Base-by-base conservation (phyloP, 2,797 vertebrate genomes). In the Falco biarmicus region DNA sequence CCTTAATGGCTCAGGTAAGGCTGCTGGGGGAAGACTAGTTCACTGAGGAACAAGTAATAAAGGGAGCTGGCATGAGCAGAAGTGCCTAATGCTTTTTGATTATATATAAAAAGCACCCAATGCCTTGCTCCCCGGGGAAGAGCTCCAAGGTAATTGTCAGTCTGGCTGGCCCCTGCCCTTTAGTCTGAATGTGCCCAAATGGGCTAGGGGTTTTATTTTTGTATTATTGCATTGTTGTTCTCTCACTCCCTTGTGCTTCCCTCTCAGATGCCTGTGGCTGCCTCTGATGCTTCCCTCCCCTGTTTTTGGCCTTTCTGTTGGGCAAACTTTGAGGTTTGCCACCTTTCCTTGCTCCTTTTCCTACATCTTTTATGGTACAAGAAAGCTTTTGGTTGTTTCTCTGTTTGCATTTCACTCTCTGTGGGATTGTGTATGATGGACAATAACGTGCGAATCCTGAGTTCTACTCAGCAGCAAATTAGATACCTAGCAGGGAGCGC, bases 161-260 rank as follows among this genome's bases (percentile, higher is more conserved):
- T 68, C 82, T 80, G 91, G 16, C 71, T 89, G 74, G 80, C 39
- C 78, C 64, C 63, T 84, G 74, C 48, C 56, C 92, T 94, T 93
- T 87, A 89, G 95, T 94, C 87, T 64, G 31, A 89, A 87, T 2
- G 9, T 83, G 90, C 68, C 73, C 63, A 78, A 61, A 78, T 57
- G 84, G 91, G 90, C 93, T 75, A 87, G 90, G 87, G 75, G 93
- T 89, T 92, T 94, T 89, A 65, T 92, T 95, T 96, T 75, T 84
- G 75, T 94, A 29, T 74, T 89, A 57, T 6, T 66, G 69, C 39
- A 57, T 71, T 95, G 87, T 86, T 73, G 94, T 84, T 69, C 41
- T 96, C 95, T 92, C 82, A 86, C 91, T 94, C 79, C 9, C 60
- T 73, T 75, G 39, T 87, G 66, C 59, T 97, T 94, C 93, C 80